A percentile compares a stretch with the other conserved stretches of the same genome.
phyloP scores from a whole-genome alignment of 2,888 invertebrate genomes.

The Amphipoea lucens region DNA sequence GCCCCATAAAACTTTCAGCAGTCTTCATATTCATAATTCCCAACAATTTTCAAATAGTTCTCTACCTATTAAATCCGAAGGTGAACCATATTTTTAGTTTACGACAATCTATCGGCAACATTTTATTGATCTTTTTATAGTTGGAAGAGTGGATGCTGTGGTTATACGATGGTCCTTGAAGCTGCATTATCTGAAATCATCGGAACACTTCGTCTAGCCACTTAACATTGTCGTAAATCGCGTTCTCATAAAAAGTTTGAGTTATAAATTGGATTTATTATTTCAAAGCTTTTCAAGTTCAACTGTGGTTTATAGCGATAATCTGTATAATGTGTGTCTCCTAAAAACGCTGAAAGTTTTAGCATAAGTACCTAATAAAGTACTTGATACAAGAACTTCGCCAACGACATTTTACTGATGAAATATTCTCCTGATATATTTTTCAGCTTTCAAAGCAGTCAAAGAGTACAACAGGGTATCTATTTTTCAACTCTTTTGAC shows the following conservation, averaged over 20 bases:
- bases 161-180: slow-evolving; percentile 72
- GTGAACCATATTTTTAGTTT: slow-evolving; percentile 60
- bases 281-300: slow-evolving; percentile 3
- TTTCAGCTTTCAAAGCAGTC: slow-evolving; percentile 1
- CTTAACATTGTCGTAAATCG: slow-evolving; percentile 75
- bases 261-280: slow-evolving; percentile 27
- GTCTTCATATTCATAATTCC: slow-evolving; percentile 35
- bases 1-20: slow-evolving; percentile 30
- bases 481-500: slow-evolving; percentile 37
- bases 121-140: slow-evolving; percentile 60
- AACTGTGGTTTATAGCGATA: background rate
- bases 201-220: slow-evolving; percentile 65
- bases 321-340: background rate
- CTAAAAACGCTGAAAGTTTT: background rate
- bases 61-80: slow-evolving; percentile 43
- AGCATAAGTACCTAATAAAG: background rate
- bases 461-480: background rate
- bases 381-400: background rate
- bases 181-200: slow-evolving; percentile 70
- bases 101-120: slow-evolving; percentile 49
- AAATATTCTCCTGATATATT: slow-evolving; percentile 7
- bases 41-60: slow-evolving; percentile 32
- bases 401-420: background rate
- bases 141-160: slow-evolving; percentile 43
- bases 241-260: slow-evolving; percentile 66